A percentile compares a stretch with the other conserved stretches of the same genome.
phyloP scores from a whole-genome alignment of 2,797 vertebrate species.

The Oreochromis grahami region DNA sequence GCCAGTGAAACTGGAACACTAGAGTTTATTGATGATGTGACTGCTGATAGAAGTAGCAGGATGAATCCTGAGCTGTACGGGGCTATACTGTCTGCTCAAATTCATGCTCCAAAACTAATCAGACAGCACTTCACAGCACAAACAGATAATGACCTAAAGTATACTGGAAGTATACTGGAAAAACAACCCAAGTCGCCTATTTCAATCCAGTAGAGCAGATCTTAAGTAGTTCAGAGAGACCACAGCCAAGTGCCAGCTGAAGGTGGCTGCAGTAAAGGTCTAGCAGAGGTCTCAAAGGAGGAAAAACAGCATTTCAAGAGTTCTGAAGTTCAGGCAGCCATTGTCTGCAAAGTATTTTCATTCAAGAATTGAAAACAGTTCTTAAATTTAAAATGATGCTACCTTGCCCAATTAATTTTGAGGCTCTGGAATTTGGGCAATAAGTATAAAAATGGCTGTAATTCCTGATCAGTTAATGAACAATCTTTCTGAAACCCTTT shows the following conservation, averaged over 20 bases:
- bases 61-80: background rate
- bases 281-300: accelerated
- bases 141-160: background rate
- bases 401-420: background rate
- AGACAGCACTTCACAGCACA: background rate
- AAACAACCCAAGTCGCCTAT: background rate
- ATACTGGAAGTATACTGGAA: background rate
- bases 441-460: background rate
- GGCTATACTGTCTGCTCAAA: background rate
- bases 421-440: background rate
- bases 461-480: background rate
- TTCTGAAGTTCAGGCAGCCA: background rate
- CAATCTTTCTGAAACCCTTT: background rate
- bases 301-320: background rate
- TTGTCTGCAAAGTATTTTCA: background rate
- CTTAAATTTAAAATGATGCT: background rate
- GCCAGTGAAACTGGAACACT: background rate
- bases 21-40: background rate
- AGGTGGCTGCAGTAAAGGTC: background rate
- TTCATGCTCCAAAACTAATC: background rate
- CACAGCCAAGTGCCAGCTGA: background rate
- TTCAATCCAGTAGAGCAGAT: background rate
- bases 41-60: background rate
- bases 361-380: background rate
- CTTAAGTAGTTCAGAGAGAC: background rate